Conservation (phyloP, 2,113 vertebrate genomes). For the Serilophus lunatus region DNA sequence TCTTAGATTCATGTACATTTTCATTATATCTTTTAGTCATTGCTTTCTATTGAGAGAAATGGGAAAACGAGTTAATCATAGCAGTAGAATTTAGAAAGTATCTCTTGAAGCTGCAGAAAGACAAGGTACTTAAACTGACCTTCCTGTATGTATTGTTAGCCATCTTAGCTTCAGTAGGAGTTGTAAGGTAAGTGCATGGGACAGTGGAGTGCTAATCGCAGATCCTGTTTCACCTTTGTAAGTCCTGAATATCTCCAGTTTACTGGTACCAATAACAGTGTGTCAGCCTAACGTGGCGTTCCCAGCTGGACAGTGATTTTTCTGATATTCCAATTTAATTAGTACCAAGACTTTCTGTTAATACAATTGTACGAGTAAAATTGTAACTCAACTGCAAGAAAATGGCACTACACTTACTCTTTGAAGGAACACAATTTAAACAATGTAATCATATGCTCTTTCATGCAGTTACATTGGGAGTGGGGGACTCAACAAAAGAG, state of each 20-base stretch:
- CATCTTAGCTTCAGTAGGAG: conserved; percentile 84
- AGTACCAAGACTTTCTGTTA: not conserved
- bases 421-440: not conserved
- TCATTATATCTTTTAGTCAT: not conserved
- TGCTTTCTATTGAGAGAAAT: not conserved
- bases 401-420: not conserved
- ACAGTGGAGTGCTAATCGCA: not conserved
- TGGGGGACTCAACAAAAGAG: not conserved
- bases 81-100: conserved; percentile 64
- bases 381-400: not conserved
- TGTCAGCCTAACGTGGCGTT: not conserved
- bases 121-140: conserved; percentile 83
- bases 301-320: not conserved
- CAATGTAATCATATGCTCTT: not conserved
- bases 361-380: not conserved
- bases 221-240: not conserved
- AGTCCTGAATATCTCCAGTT: not conserved
- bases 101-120: conserved; percentile 83
- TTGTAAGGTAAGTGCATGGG: conserved; percentile 74
- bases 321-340: not conserved
- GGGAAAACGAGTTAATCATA: not conserved
- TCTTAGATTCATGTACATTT: not conserved
- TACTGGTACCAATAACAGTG: not conserved
- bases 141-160: conserved; percentile 86
- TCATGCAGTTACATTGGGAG: not conserved